Conservation (phyloP, 2,888 invertebrate species). For the Meloe dianella region DNA sequence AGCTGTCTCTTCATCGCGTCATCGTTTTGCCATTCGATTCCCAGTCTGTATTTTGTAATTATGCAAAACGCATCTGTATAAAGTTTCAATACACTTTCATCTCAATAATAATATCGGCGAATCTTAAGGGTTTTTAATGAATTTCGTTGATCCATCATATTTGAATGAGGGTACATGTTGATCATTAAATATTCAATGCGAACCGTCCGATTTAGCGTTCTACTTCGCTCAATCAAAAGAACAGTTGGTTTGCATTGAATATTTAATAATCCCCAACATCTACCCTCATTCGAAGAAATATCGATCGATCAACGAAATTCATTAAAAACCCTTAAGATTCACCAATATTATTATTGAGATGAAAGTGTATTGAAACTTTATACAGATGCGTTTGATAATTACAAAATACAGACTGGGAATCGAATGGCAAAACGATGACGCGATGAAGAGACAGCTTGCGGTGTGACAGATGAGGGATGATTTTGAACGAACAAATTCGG, state of each 20-base stretch:
- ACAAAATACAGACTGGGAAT: not conserved
- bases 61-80: not conserved
- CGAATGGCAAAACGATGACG: not conserved
- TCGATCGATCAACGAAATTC: no score
- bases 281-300: no score
- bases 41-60: constrained; percentile 3
- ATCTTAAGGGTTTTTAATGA: no score
- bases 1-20: not conserved
- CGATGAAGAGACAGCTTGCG: not conserved
- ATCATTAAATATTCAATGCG: no score
- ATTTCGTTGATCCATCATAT: no score
- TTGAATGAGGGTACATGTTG: no score
- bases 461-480: constrained; percentile 10
- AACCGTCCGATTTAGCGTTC: no score
- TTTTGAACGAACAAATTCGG: not conserved
- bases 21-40: not conserved
- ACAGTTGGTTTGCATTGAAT: no score
- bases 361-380: not conserved
- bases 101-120: no score
- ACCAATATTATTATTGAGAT: no score
- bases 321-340: no score
- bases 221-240: not conserved
- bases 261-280: no score
- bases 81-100: not conserved
- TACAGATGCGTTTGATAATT: not conserved